phyloP scores from a whole-genome alignment of 1,140 invertebrate genomes.

The Drosophila equinoxialis region DNA sequence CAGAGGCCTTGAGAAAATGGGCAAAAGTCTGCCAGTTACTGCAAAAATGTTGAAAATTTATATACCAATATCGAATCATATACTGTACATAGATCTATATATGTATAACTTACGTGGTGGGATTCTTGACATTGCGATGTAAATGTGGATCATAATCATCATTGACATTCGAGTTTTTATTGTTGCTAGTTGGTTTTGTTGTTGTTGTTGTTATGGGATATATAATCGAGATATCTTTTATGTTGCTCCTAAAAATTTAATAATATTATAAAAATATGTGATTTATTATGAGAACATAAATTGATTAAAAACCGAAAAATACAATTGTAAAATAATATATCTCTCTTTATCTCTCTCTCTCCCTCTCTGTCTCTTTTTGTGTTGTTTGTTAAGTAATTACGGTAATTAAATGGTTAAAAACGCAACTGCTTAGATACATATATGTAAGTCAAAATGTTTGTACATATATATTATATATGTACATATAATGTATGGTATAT shows the following conservation, averaged over 20 bases:
- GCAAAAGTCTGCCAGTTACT: slow-evolving; percentile 88
- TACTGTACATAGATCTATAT: background rate
- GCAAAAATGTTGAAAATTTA: background rate
- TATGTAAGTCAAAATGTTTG: background rate
- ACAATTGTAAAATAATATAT: slow-evolving; percentile 38
- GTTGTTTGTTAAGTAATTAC: slow-evolving; percentile 14
- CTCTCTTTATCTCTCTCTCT: background rate
- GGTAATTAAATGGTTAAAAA: background rate
- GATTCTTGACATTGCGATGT: slow-evolving; percentile 87
- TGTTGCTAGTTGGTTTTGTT: slow-evolving; percentile 20
- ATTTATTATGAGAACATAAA: slow-evolving; percentile 40
- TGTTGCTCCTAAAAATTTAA: slow-evolving; percentile 39
- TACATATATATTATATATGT: background rate
- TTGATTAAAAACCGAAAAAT: slow-evolving; percentile 42
- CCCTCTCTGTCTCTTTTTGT: background rate
- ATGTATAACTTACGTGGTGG: slow-evolving; percentile 87
- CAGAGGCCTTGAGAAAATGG: slow-evolving; percentile 88
- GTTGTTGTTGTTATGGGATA: slow-evolving; percentile 18
- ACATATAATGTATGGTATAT: no score
- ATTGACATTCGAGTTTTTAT: slow-evolving; percentile 26
- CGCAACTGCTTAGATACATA: slow-evolving; percentile 1
- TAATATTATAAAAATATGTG: slow-evolving; percentile 22
- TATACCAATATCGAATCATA: background rate
- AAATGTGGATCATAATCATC: slow-evolving; percentile 87
- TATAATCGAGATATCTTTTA: slow-evolving; percentile 44